Base-by-base conservation (phyloP, 2,888 invertebrate species). In the Drosophila paranaensis region DNA sequence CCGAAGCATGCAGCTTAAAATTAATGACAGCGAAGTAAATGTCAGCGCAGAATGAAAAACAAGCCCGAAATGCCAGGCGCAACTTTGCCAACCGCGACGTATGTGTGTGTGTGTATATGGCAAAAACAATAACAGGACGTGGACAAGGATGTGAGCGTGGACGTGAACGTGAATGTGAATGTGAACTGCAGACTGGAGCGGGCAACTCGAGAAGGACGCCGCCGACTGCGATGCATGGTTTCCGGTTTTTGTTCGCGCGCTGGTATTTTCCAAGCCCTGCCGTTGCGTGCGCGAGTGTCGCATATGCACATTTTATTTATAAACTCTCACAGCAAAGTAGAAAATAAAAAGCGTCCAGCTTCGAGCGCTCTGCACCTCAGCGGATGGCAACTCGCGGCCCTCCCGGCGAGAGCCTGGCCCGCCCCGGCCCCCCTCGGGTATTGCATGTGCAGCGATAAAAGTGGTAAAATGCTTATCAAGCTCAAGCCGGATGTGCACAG, bases 271-370 rank as follows among this genome's bases (percentile, higher is more conserved):
- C 64, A 55, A 56, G 40, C 43, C 65, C 25, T 54, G 14, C 40
- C 40, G 27, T 83, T 88, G 80, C 82, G 85, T 86, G 89, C 73
- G 46, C 85, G 67, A 77, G 80, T 89, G 88, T 89, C 81, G 73
- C 82, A 83, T 78, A 85, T 89, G 88, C 84, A 88, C 88, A 84
- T 86, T 88, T 86, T 86, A 86, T 86, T 86, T 86, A 86, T 88
- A 86, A 86, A 89, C 88, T 81, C 72, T 81, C 72, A 55, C 76
- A 63, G 67, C 67, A 77, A 82, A 83, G 85, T 87, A 75, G 63
- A 73, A 71, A 68, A 84, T 72, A 74, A 82, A 82, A 74, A 60
- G 65, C 55, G 66, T 51, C 64, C 70, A 60, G 81, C 78, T 64
- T 46, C 55, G 46, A 46, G 75, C 43, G 62, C 58, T 27, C 16